Base-by-base conservation (phyloP, 2,113 vertebrate species). In the Saimiri boliviensis region DNA sequence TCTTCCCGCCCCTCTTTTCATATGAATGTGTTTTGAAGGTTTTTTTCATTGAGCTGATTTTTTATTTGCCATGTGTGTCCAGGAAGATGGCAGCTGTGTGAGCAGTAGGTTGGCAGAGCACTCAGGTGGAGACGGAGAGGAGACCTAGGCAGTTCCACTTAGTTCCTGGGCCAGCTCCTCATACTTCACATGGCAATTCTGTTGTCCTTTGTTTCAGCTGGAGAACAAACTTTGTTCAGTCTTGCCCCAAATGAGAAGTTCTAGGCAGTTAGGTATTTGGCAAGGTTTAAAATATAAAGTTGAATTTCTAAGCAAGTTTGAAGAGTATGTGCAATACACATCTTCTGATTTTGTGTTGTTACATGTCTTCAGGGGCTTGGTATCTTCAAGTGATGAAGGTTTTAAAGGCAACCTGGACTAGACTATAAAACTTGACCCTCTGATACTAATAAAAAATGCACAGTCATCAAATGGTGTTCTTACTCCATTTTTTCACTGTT, bases 281-380 rank as follows among this genome's bases (percentile, higher is more conserved):
- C 21, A 32, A 21, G 32, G 8, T n/a, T 89, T 60, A n/a, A 92
- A 82, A 17, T 85, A 25, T n/a, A 23, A 80, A 52, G 45, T 60
- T 85, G 73, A 93, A 82, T 96, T 56, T 92, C 68, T 90, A 13
- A 96, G 70, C n/a, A 80, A 16, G 27, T 86, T 58, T 40, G 89
- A 89, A 87, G 89, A 25, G 19, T 84, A 25, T 54, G 4, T 79
- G 23, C 30, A 66, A 1, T 63, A 49, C 4, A 60, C 19, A n/a
- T n/a, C 68, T 56, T 68, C 0, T 60, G 23, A 19, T 52, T 88
- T 37, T 68, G 5, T 76, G 35, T 54, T 80, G 27, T 83, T 81
- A 13, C 8, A 2, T 63, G 58, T 56, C 37, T 52, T 87, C 47
- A 70, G 37, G 30, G 54, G 6, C 42, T 79, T 17, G 30, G 10